These are phyloP conservation scores for Glossophaga mutica DNA, from an alignment of 2,797 vertebrate genomes.

Conservation along the genomic window DNA sequence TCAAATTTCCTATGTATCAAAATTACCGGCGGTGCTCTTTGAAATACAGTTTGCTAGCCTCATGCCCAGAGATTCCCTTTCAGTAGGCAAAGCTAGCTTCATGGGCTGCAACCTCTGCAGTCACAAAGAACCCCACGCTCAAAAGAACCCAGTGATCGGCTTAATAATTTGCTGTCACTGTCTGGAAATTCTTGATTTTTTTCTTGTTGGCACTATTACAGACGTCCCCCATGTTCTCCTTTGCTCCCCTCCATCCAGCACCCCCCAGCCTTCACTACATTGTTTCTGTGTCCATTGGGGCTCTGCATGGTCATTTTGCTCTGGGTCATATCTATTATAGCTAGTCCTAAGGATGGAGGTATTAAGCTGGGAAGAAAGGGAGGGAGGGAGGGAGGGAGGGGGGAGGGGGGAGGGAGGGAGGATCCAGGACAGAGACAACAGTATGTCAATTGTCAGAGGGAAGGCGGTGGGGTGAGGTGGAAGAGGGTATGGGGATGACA, in stretches of 20 bases:
- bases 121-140: background rate
- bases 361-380: no score
- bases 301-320: background rate
- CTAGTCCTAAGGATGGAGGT: background rate
- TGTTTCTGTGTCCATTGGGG: no score
- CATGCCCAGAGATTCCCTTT: background rate
- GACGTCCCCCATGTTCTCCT: no score
- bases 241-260: no score
- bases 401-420: no score
- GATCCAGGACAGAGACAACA: background rate
- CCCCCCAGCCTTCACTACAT: no score
- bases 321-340: background rate
- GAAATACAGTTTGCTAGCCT: background rate
- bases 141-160: background rate
- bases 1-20: background rate
- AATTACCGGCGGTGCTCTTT: background rate
- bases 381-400: no score
- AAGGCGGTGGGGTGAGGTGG: background rate
- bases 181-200: background rate
- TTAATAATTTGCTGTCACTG: background rate
- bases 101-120: no score
- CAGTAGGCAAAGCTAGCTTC: background rate
- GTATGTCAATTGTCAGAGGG: background rate
- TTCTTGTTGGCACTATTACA: no score
- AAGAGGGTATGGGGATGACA: background rate